A percentile compares a stretch with the other conserved stretches of the same genome.
phyloP scores from a whole-genome alignment of 2,113 vertebrate species.

The Antechinus stuartii region DNA sequence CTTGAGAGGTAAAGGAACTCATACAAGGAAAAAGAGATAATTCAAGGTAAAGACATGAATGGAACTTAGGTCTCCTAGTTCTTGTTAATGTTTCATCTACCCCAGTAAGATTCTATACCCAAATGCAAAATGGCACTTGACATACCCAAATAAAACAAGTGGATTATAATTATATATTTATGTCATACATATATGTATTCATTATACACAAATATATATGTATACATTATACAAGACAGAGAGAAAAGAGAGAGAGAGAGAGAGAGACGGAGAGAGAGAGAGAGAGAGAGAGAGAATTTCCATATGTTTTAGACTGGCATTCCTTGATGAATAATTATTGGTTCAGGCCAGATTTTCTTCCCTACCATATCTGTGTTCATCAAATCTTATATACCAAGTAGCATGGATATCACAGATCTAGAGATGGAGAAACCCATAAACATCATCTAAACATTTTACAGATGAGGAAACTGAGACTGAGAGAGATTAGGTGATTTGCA shows the following conservation, averaged over 20 bases:
- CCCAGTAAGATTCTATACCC: background rate
- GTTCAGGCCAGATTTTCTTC: constrained; percentile 4
- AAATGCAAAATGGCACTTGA: background rate
- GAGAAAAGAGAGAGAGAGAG: too few relatives aligned
- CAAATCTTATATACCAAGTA: background rate
- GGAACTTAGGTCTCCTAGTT: background rate
- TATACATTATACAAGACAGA: too few relatives aligned
- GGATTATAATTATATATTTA: background rate
- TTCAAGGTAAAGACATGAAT: background rate
- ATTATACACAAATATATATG: background rate
- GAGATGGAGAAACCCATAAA: background rate
- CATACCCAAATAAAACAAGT: background rate
- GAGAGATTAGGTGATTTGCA: background rate
- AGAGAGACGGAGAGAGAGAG: too few relatives aligned
- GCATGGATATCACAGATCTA: background rate
- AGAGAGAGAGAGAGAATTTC: too few relatives aligned
- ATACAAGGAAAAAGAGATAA: background rate
- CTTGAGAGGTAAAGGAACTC: background rate
- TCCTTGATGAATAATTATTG: background rate
- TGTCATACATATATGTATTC: background rate
- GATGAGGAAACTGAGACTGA: background rate
- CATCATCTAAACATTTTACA: background rate
- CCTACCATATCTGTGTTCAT: background rate
- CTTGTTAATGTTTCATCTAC: background rate
- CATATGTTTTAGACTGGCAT: background rate